These are phyloP conservation scores for Nomia melanderi DNA, from an alignment of 1,140 invertebrate species.

Conservation along the genomic window DNA sequence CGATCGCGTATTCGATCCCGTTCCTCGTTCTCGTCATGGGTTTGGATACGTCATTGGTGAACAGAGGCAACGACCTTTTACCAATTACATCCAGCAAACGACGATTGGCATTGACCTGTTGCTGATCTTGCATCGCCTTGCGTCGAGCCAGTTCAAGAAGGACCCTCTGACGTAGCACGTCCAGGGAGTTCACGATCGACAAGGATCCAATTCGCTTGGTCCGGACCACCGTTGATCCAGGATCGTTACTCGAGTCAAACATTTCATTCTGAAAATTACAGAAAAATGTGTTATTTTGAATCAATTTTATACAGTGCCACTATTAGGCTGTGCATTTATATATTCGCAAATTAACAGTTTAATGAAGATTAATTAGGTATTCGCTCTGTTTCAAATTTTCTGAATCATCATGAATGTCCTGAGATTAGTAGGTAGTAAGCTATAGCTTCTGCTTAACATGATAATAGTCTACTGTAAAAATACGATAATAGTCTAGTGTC, in stretches of 20 bases:
- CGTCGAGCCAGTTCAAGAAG: conserved; percentile 82
- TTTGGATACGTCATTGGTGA: background rate
- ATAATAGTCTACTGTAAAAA: too few relatives aligned
- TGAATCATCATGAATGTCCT: too few relatives aligned
- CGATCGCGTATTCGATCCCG: background rate
- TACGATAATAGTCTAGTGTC: too few relatives aligned
- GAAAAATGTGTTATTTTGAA: background rate
- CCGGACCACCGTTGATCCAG: conserved; percentile 45
- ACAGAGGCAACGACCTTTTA: conserved; percentile 70
- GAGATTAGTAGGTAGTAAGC: too few relatives aligned
- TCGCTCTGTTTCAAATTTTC: too few relatives aligned
- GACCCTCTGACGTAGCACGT: conserved; percentile 82
- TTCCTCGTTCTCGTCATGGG: conserved; percentile 15
- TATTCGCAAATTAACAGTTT: too few relatives aligned
- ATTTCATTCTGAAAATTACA: conserved; percentile 49
- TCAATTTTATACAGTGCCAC: too few relatives aligned
- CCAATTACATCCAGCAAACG: conserved; percentile 72
- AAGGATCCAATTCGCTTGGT: conserved; percentile 79
- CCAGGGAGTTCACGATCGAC: conserved; percentile 83
- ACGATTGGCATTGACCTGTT: conserved; percentile 79
- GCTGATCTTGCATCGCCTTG: conserved; percentile 79
- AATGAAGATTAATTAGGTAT: too few relatives aligned
- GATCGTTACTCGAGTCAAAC: conserved; percentile 46
- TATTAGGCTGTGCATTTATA: too few relatives aligned
- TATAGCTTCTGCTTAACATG: too few relatives aligned